phyloP scores from a whole-genome alignment of 1,140 invertebrate species.

The Vollenhovia emeryi region DNA sequence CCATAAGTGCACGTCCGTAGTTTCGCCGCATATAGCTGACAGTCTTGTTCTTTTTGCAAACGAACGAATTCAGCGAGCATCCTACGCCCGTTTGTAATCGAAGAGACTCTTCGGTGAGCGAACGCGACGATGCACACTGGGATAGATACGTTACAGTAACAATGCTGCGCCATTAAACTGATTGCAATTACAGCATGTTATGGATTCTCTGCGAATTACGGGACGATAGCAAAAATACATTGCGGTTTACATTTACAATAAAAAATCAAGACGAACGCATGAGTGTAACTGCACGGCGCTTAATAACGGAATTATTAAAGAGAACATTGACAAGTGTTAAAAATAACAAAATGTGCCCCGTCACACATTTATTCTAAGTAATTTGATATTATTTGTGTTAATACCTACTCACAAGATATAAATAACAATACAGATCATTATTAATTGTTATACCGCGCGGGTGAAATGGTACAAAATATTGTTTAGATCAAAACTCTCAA shows the following conservation, averaged over 20 bases:
- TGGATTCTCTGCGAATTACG: not conserved
- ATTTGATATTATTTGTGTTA: not conserved
- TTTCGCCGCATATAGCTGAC: constrained; percentile 49
- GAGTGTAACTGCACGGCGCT: not conserved
- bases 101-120: constrained; percentile 5
- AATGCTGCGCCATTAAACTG: not conserved
- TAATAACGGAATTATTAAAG: not conserved
- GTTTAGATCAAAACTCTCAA: not conserved
- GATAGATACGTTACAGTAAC: not conserved
- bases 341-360: not conserved
- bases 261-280: not conserved
- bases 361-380: not conserved
- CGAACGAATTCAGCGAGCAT: constrained; percentile 16
- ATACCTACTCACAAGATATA: not conserved
- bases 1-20: constrained; percentile 71
- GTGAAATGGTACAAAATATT: not conserved
- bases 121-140: constrained; percentile 16
- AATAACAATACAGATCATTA: not conserved
- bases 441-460: not conserved
- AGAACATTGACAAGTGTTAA: not conserved
- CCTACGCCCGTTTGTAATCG: not conserved
- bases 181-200: constrained; percentile 31
- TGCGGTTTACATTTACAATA: not conserved
- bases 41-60: constrained; percentile 31
- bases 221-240: not conserved